Base-by-base conservation (phyloP, 2,888 invertebrate genomes). In the Phyllotreta cruciferae region DNA sequence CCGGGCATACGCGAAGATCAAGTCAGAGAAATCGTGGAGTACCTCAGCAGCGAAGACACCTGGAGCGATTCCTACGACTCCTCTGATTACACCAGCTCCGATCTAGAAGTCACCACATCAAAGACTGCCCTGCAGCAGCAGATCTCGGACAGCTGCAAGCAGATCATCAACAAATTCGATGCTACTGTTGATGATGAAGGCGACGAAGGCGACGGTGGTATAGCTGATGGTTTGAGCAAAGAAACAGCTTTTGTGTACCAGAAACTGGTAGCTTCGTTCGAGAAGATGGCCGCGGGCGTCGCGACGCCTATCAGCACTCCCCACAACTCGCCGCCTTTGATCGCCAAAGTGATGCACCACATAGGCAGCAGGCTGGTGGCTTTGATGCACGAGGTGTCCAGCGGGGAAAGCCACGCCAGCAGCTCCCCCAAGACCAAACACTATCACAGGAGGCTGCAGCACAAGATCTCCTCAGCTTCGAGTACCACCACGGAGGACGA, bases 11-110 rank as follows among this genome's bases (percentile, higher is more conserved):
- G 93, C 65, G 94, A 94, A 75, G 93, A 94, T 71, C 93, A 94
- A 80, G 94, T 94, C 41, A 88, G 92, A 14, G 94, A 94, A 82
- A 94, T 95, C 60, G 94, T 96, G 0, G 95, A 95, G 80, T 95
- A 95, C 79, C 82, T 95, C 67, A 94, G 94, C 70, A 93, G 93
- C 70, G 95, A 95, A 77, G 95, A 95, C 75, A 93, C 94, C 3
- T 94, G 94, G 93, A 94, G 94, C 69, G 95, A 95, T 79, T 94
- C 94, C 0, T 94, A 94, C 76, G 95, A 95, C 78, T 94, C 94
- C 2, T 94, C 94, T 0, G 94, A 95, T 79, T 94, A 94, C 75
- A 94, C 94, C 1, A 93, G 93, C 68, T 93, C 93, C 0, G 94
- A 95, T 79, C 82, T 93, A 56, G 94, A 93, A 75, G 88, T 90